Conservation (phyloP, 2,888 invertebrate genomes). For the Tryphoninae sp. region DNA sequence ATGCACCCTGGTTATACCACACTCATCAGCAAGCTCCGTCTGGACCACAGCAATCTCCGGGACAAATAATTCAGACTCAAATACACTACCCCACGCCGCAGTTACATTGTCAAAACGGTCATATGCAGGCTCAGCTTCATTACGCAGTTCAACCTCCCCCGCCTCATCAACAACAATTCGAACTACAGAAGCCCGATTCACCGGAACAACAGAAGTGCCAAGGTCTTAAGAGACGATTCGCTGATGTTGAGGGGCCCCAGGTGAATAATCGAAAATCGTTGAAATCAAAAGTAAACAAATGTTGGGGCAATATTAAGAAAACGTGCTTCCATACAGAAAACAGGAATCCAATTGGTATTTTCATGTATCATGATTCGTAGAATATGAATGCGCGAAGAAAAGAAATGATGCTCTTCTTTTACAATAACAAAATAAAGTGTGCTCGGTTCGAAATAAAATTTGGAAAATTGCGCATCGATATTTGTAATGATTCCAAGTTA, state of each 20-base stretch:
- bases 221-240: conserved; percentile 79
- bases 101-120: conserved; percentile 80
- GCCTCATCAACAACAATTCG: conserved; percentile 71
- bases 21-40: conserved; percentile 68
- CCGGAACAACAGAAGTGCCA: conserved; percentile 78
- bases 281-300: not conserved
- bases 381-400: not conserved
- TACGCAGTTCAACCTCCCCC: conserved; percentile 77
- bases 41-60: conserved; percentile 69
- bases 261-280: conserved; percentile 65
- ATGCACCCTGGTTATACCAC: conserved; percentile 79
- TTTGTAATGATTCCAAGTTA: too few species aligned
- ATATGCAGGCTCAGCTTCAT: conserved; percentile 78
- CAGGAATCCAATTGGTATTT: too few species aligned
- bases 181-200: conserved; percentile 75
- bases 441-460: too few species aligned
- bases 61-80: conserved; percentile 77
- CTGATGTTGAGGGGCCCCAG: conserved; percentile 77
- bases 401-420: not conserved
- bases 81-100: conserved; percentile 79
- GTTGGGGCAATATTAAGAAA: too few species aligned
- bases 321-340: too few species aligned
- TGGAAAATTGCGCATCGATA: too few species aligned
- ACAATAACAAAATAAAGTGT: too few species aligned
- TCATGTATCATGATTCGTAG: too few species aligned